Evolutionary conservation across 2,113 vertebrate genomes (phyloP), one percentile per base, ranked within the genome.

Genomic region (Crotophaga sulcirostris): DNA sequence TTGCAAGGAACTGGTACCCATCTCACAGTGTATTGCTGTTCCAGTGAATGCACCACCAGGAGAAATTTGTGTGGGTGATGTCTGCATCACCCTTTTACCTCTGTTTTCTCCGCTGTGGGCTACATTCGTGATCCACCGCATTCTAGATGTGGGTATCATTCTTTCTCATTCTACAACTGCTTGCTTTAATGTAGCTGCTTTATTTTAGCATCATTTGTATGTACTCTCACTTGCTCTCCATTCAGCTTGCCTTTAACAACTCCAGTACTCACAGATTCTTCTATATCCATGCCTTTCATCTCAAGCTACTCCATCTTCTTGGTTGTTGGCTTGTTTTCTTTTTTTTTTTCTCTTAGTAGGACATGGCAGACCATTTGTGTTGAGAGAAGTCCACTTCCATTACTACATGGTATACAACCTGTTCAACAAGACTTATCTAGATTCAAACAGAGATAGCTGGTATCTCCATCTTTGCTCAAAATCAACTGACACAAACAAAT

Each of bases 391-490:
- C 25, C 20, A 3, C 18, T 67, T 79, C 28, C 38, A 18, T 88
- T 70, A 34, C 33, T 59, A 17, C 21, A 18, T 15, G 28, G 29
- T 44, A 58, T 12, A 76, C 73, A 83, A 29, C 51, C 84, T 55
- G 16, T 40, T 80, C 51, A 86, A 38, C 58, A 83, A 88, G 26
- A 24, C 51, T 29, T 66, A 93, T 85, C 55, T 70, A 83, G 91
- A 88, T 91, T 21, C 2, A 1, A 62, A 68, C 8, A 26, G 1
- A 69, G 63, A 88, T 70, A 87, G 9, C 60, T 64, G 62, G 16
- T 92, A 84, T 86, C 82, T 80, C 29, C 59, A 73, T 52, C 67
- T 91, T 94, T 70, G 25, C n/a, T 88, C 47, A 72, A 96, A 93
- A 80, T 86, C 59, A 67, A 55, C 47, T 51, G 45, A 70, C 64